Evolutionary conservation across 2,113 vertebrate genomes (phyloP).

Genomic region (Damaliscus lunatus): DNA sequence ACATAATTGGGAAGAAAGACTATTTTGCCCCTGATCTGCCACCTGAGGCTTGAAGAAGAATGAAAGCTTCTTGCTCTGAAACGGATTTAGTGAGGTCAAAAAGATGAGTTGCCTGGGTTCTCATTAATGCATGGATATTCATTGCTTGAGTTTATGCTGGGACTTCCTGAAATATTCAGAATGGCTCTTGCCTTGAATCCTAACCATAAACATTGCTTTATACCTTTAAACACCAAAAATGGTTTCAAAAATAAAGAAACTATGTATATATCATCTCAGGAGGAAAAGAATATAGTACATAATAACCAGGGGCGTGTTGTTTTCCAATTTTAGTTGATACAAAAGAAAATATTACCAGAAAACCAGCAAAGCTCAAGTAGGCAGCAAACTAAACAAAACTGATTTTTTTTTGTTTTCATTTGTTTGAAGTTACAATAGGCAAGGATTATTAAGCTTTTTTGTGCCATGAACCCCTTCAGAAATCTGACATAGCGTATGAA

Average conservation of each 20-base stretch:
- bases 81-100: slow-evolving; percentile 19
- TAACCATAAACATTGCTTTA: neutral
- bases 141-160: neutral
- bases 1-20: slow-evolving; percentile 7
- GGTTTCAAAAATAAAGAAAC: neutral
- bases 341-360: slow-evolving; percentile 6
- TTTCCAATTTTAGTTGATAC: neutral
- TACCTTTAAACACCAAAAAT: neutral
- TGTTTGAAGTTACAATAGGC: neutral
- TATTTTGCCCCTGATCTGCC: neutral
- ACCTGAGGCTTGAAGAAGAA: slow-evolving; percentile 4
- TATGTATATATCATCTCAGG: neutral
- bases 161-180: slow-evolving; percentile 32
- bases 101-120: neutral
- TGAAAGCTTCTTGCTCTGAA: neutral
- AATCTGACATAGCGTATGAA: neutral
- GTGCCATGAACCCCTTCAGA: neutral
- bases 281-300: neutral
- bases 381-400: neutral
- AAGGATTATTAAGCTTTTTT: neutral
- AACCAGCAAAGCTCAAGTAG: neutral
- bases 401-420: slow-evolving; percentile 16
- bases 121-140: slow-evolving; percentile 8
- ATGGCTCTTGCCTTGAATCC: neutral
- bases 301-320: neutral